Evolutionary conservation across 2,888 invertebrate species (phyloP).

Genomic region (Napeogenes sylphis): DNA sequence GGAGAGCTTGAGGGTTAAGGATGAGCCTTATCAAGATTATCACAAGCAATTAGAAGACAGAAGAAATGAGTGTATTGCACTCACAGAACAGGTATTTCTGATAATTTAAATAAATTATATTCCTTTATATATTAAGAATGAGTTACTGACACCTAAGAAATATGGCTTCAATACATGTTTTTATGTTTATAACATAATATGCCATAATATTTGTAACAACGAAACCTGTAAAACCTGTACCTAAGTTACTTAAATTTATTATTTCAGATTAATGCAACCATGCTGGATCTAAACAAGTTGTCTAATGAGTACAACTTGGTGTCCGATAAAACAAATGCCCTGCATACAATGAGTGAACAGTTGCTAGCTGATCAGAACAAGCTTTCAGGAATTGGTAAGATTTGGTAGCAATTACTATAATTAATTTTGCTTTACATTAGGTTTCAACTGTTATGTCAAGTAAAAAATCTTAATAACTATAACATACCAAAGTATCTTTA

Average conservation of each 20-base stretch:
- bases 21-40: conserved; percentile 83
- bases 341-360: conserved; percentile 95
- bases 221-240: too few relatives aligned
- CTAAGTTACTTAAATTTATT: neutral
- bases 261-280: conserved; percentile 80
- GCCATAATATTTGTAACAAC: too few relatives aligned
- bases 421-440: too few relatives aligned
- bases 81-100: conserved; percentile 77
- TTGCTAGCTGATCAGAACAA: conserved; percentile 92
- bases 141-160: too few relatives aligned
- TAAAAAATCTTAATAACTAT: neutral
- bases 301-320: conserved; percentile 90
- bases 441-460: too few relatives aligned
- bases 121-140: neutral
- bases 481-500: too few relatives aligned
- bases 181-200: too few relatives aligned
- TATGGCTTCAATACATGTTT: too few relatives aligned
- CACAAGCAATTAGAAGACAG: conserved; percentile 83
- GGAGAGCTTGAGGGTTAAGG: conserved; percentile 82
- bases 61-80: conserved; percentile 81
- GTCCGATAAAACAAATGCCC: conserved; percentile 93
- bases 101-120: neutral
- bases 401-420: neutral
- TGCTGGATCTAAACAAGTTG: conserved; percentile 84
- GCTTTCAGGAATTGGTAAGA: conserved; percentile 84